Percentiles rank a stretch among this genome's conserved stretches.
These are phyloP conservation scores for Pammene fasciana DNA, from an alignment of 2,888 invertebrate species.

Conservation along the genomic window DNA sequence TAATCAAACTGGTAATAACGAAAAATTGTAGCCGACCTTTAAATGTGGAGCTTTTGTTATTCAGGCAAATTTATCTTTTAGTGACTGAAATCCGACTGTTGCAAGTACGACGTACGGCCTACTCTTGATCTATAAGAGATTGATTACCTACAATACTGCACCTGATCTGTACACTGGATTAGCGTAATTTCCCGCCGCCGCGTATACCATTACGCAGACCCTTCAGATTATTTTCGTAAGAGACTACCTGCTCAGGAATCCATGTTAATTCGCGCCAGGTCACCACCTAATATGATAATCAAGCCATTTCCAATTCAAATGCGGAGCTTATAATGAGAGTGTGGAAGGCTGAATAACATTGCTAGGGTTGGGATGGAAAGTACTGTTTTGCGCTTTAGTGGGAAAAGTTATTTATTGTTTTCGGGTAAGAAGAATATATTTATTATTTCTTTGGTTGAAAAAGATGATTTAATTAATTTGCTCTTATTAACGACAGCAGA, in stretches of 20 bases:
- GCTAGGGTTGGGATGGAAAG: slow-evolving; percentile 2
- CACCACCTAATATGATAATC: slow-evolving; percentile 73
- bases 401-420: slow-evolving; percentile 9
- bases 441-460: background rate
- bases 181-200: slow-evolving; percentile 16
- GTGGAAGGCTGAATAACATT: slow-evolving; percentile 43
- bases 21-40: no score
- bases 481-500: no score
- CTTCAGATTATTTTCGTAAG: slow-evolving; percentile 37
- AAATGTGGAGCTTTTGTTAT: no score
- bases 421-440: background rate
- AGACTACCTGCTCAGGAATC: slow-evolving; percentile 51
- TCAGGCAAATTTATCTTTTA: no score
- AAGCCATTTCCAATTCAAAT: slow-evolving; percentile 67
- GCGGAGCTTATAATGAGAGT: slow-evolving; percentile 61
- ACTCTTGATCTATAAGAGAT: no score
- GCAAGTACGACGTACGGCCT: no score
- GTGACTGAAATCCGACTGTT: no score
- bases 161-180: slow-evolving; percentile 13
- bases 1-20: no score
- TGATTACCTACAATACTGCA: slow-evolving; percentile 3
- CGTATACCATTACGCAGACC: slow-evolving; percentile 33
- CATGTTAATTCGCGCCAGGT: slow-evolving; percentile 62
- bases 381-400: slow-evolving; percentile 25
- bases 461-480: no score